Evolutionary conservation across 2,113 vertebrate genomes (phyloP), one percentile per base, ranked within the genome.

Genomic region (Syngnathus typhle): DNA sequence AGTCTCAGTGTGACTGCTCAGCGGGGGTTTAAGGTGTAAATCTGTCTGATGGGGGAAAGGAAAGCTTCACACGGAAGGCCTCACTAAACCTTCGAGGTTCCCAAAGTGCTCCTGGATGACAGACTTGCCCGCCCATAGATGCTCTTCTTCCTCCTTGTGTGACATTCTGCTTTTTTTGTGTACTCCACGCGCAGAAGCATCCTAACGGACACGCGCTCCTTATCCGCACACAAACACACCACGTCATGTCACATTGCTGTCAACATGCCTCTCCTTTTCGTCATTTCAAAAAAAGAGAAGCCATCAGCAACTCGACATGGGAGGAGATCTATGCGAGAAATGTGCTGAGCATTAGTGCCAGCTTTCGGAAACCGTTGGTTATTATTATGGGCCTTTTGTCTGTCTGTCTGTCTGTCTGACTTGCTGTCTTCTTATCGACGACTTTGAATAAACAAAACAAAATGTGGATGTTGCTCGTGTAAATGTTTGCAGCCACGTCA

Each of bases 91-190:
- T 82, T 9, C 9, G 60, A 61, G 60, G 60, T 60, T 60, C 36
- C 36, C 36, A 60, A 60, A 60, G 58, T 60, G 58, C 58, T 72
- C 61, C 77, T 82, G 82, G 84, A 75, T 87, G 88, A 88, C 88
- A 89, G 84, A 67, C 84, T 81, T 78, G 79, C 89, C 88, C 89
- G 84, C 89, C 85, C 85, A 89, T 83, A 87, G 88, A 87, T 89
- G 84, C 82, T 84, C 74, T 69, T 78, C 77, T 83, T 83, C 87
- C 83, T 80, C 71, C 81, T 68, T 65, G 73, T 56, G 61, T 85
- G 88, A 87, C 86, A 89, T 82, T 65, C 73, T 79, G 80, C 79
- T 84, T 86, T 85, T 74, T 86, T 64, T 68, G 60, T 70, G 65
- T 32, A n/a, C 72, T 61, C 60, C 27, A 37, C 21, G 43, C 46